Conservation (phyloP, 2,797 vertebrate genomes). For the Pangasius krempfi region DNA sequence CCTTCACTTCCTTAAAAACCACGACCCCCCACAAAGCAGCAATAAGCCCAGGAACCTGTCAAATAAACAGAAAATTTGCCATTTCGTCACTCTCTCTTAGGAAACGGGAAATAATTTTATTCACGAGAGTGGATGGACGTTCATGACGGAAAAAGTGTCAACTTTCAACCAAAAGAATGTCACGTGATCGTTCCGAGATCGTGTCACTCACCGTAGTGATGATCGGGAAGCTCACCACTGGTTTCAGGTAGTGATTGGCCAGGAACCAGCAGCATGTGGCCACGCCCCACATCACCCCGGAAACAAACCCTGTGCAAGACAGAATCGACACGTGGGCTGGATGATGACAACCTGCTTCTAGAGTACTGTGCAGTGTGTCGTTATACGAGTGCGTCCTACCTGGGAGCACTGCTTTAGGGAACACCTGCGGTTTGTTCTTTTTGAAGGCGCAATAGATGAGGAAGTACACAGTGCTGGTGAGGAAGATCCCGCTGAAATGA, state of each 20-base stretch:
- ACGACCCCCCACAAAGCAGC: slow-evolving; percentile 84
- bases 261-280: slow-evolving; percentile 86
- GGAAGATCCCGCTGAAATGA: slow-evolving; percentile 85
- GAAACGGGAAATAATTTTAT: not conserved
- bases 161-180: not conserved
- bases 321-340: not conserved
- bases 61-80: slow-evolving; percentile 37
- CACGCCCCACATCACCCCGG: slow-evolving; percentile 81
- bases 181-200: not conserved
- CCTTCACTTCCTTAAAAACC: slow-evolving; percentile 72
- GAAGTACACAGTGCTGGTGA: slow-evolving; percentile 84
- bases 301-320: slow-evolving; percentile 55
- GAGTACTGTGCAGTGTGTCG: no score
- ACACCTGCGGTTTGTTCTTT: slow-evolving; percentile 81
- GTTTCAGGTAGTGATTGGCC: slow-evolving; percentile 82
- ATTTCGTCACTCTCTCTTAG: not conserved
- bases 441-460: slow-evolving; percentile 77
- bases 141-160: no score
- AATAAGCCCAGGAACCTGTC: slow-evolving; percentile 82
- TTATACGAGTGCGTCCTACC: slow-evolving; percentile 67
- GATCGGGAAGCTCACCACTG: slow-evolving; percentile 86
- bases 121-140: not conserved
- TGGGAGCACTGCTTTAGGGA: slow-evolving; percentile 81
- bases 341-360: not conserved
- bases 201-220: slow-evolving; percentile 82